phyloP scores from a whole-genome alignment of 2,888 invertebrate genomes.

The Melanostoma scalare region DNA sequence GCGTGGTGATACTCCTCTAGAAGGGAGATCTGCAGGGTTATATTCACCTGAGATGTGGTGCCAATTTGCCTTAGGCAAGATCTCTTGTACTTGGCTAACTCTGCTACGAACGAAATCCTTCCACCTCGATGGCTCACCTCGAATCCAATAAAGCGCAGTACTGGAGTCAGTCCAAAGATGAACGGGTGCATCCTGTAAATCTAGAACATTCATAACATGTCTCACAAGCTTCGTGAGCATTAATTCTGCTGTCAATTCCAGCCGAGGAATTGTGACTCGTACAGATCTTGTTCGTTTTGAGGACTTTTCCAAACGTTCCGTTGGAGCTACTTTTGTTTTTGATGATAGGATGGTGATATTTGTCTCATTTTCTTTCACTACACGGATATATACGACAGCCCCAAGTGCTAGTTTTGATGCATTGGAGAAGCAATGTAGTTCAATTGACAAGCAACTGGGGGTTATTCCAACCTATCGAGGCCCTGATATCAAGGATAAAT shows the following conservation, averaged over 20 bases:
- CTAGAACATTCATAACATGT: background rate
- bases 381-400: background rate
- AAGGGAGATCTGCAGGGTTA: slow-evolving; percentile 21
- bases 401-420: slow-evolving; percentile 34
- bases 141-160: no score
- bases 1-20: slow-evolving; percentile 13
- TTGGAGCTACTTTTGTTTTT: slow-evolving; percentile 34
- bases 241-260: slow-evolving; percentile 16
- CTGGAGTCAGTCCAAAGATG: no score
- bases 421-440: slow-evolving; percentile 28
- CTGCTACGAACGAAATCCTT: no score
- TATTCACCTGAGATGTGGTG: background rate
- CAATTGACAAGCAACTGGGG: background rate
- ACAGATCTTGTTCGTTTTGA: slow-evolving; percentile 3
- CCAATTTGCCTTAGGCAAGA: background rate
- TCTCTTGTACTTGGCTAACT: no score
- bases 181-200: no score
- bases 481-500: slow-evolving; percentile 14
- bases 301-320: background rate
- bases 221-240: background rate
- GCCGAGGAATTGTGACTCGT: slow-evolving; percentile 15
- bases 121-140: no score
- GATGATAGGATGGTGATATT: slow-evolving; percentile 26
- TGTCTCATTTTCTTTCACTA: background rate
- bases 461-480: slow-evolving; percentile 38